Evolutionary conservation across 2,888 invertebrate genomes (phyloP).

Genomic region (Pachymerium ferrugineum): DNA sequence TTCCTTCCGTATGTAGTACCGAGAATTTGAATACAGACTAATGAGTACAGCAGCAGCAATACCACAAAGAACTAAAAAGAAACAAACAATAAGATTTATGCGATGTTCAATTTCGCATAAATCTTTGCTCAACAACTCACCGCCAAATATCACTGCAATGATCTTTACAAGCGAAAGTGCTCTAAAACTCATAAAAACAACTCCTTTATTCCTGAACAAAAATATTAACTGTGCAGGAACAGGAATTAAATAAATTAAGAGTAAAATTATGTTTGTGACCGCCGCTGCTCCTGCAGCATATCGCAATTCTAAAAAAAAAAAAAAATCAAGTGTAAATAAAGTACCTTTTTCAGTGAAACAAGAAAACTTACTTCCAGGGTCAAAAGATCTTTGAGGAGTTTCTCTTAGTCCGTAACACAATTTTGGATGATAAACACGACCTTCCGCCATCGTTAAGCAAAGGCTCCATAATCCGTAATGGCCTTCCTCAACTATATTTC

Average conservation of each 20-base stretch:
- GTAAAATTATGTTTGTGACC: neutral
- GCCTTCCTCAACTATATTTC: neutral
- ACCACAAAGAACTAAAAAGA: neutral
- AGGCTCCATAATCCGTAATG: conserved; percentile 23
- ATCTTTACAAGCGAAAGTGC: neutral
- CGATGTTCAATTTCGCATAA: too few species aligned
- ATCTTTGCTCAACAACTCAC: too few species aligned
- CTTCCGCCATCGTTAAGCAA: neutral
- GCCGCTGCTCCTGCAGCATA: conserved; percentile 25
- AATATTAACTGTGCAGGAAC: conserved; percentile 18
- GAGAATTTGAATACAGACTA: neutral
- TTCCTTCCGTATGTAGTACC: neutral
- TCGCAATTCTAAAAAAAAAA: neutral
- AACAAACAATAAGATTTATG: too few species aligned
- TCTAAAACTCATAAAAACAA: neutral
- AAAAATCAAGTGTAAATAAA: neutral
- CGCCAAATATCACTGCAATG: neutral
- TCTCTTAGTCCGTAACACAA: neutral
- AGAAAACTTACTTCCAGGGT: conserved; percentile 29
- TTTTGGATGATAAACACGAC: neutral
- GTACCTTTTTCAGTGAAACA: neutral
- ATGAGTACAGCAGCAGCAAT: conserved; percentile 15
- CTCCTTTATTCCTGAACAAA: neutral
- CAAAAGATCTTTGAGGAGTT: too few species aligned
- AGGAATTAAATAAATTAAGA: neutral